Evolutionary conservation across 2,113 vertebrate species (phyloP), one percentile per base, ranked within the genome.

Genomic region (Neotoma lepida): DNA sequence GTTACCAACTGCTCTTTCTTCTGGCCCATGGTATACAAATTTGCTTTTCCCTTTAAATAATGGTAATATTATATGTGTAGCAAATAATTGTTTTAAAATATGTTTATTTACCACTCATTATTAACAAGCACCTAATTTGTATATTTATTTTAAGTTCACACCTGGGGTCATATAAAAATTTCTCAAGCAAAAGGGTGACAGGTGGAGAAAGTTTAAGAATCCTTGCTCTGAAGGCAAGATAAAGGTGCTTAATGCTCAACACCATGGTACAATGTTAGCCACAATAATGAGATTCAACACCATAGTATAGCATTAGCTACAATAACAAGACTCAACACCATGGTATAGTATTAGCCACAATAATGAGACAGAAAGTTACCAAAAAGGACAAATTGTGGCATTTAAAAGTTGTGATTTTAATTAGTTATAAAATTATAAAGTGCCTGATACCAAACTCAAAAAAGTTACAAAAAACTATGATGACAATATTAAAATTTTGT

Each of bases 211-310:
- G 2, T 39, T 81, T 81, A 39, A 58, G 20, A 81, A 26, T 26
- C 1, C 35, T 14, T 81, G n/a, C 51, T 39, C 78, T 81, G 35
- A 58, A 81, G 35, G 22, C 51, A 81, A 58, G 54, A 58, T 56
- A 80, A 56, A 13, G 22, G 39, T 58, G 2, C 2, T n/a, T 24
- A 54, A 24, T 56, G 49, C 20, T 80, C 35, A 22, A 56, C 20
- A 7, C 12, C 0, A 22, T 58, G 1, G 2, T 39, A 14, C 2
- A 81, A 2, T 7, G 13, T 58, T 81, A n/a, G 20, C 51, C 12
- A 58, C 35, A 56, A n/a, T 80, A 81, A 39, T 56, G 35, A 41
- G 70, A 39, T 20, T 70, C 35, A 70, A n/a, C 2, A 1, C 64
- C 15, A 14, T 66, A 13, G 30, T 15, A 66, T 17, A 35, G 13